Conservation (phyloP, 2,113 vertebrate genomes). For the Coptodon rendalli region DNA sequence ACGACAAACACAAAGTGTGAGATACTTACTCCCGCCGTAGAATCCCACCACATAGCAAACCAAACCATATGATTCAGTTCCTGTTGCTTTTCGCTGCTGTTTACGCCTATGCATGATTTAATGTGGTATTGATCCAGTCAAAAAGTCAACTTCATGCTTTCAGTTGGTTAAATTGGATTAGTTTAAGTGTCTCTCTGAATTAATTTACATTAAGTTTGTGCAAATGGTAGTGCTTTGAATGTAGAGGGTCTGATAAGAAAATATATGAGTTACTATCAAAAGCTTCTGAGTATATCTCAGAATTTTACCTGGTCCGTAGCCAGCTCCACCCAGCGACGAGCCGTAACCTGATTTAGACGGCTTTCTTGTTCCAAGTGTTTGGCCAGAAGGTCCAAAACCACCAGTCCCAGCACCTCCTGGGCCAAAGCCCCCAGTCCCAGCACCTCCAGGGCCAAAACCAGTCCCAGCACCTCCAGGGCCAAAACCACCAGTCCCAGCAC, state of each 20-base stretch:
- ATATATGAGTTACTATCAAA: background rate
- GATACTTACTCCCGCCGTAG: too few species aligned
- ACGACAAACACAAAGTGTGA: background rate
- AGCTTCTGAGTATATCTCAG: background rate
- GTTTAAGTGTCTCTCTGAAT: background rate
- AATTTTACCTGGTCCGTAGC: constrained; percentile 49
- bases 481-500: background rate
- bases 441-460: background rate
- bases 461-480: background rate
- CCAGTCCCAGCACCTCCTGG: constrained; percentile 28
- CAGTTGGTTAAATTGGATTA: background rate
- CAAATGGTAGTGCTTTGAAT: background rate
- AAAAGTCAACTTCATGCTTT: background rate
- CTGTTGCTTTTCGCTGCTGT: background rate
- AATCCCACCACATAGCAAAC: background rate
- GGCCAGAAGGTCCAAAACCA: constrained; percentile 45
- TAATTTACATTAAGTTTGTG: background rate
- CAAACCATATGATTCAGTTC: background rate
- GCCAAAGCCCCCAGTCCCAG: constrained; percentile 2
- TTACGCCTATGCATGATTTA: background rate
- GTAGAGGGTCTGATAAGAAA: background rate
- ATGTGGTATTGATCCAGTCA: background rate
- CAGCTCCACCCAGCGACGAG: constrained; percentile 32
- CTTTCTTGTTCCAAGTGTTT: constrained; percentile 49
- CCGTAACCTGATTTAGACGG: constrained; percentile 59